Percentiles rank a stretch among this genome's conserved stretches.
Evolutionary conservation across 1,140 invertebrate genomes (phyloP).

Genomic region (Teleogryllus occipitalis): DNA sequence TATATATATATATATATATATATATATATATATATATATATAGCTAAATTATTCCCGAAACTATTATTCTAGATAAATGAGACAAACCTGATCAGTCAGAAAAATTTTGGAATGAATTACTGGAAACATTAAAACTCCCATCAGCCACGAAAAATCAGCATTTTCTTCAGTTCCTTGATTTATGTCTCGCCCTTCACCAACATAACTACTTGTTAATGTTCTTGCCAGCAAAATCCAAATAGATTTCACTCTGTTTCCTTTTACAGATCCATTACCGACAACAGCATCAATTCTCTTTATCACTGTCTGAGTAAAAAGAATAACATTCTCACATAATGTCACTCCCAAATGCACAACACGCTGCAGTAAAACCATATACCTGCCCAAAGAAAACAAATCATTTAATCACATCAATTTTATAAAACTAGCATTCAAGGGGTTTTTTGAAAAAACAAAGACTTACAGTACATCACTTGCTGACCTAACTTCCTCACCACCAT

Average conservation of each 20-base stretch:
- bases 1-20: too few species aligned
- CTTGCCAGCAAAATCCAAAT: not conserved
- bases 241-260: not conserved
- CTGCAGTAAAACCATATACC: not conserved
- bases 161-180: not conserved
- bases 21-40: not conserved
- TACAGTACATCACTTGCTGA: not conserved
- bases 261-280: not conserved
- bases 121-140: not conserved
- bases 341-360: not conserved
- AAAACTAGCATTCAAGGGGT: not conserved
- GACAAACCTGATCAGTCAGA: not conserved
- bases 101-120: not conserved
- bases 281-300: not conserved
- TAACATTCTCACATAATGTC: not conserved
- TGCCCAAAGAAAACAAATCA: not conserved
- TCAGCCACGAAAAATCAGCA: not conserved
- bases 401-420: not conserved
- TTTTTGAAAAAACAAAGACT: not conserved
- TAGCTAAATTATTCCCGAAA: not conserved
- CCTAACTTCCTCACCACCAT: not conserved
- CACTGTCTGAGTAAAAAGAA: not conserved
- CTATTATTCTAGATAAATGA: not conserved
- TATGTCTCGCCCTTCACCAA: not conserved
- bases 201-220: not conserved